A percentile compares a stretch with the other conserved stretches of the same genome.
Evolutionary conservation across 2,113 vertebrate species (phyloP).

Genomic region (Haemorhous mexicanus): DNA sequence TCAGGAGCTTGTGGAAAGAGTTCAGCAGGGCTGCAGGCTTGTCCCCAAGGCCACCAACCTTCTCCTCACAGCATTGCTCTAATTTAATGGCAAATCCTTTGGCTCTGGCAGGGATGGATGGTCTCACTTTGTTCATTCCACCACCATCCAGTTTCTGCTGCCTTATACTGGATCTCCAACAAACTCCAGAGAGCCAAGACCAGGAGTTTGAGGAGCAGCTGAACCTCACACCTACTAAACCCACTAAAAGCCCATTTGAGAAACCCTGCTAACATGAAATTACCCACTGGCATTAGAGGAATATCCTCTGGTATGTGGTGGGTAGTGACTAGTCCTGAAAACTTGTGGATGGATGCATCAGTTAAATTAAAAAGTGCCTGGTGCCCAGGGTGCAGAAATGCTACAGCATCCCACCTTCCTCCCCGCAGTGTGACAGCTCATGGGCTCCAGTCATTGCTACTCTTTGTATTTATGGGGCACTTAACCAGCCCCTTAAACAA

Average conservation of each 20-base stretch:
- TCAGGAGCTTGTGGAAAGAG: background rate
- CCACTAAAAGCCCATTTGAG: background rate
- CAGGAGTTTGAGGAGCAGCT: background rate
- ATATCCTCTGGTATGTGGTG: background rate
- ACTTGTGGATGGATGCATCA: background rate
- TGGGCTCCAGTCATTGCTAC: background rate
- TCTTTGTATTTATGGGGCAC: background rate
- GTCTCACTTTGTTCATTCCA: background rate
- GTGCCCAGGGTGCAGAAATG: background rate
- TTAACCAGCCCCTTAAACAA: background rate
- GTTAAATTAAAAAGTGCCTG: background rate
- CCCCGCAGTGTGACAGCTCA: accelerated
- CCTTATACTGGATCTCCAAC: background rate
- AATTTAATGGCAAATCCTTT: background rate
- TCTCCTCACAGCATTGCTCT: background rate
- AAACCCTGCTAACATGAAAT: background rate
- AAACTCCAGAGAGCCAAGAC: background rate
- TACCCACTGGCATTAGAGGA: background rate
- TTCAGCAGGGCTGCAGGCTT: background rate
- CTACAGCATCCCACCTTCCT: background rate
- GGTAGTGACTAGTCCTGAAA: background rate
- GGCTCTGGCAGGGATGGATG: background rate
- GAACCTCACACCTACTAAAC: background rate
- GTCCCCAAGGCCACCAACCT: background rate
- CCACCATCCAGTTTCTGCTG: background rate